Evolutionary conservation across 2,797 vertebrate species (phyloP).

Genomic region (Enteromius thamalakanensis): DNA sequence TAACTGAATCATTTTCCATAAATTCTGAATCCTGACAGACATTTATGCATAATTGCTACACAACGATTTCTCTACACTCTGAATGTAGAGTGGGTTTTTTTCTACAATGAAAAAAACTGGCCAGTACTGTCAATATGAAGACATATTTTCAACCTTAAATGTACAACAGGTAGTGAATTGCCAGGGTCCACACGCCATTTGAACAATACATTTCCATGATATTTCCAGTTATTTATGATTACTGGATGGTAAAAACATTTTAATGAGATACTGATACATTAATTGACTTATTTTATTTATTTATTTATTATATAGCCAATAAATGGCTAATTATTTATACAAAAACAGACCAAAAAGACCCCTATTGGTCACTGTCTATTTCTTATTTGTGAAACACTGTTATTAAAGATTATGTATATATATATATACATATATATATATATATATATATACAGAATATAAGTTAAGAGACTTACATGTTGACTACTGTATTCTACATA

Average conservation of each 20-base stretch:
- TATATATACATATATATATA: too few relatives aligned
- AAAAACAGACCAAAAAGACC: not conserved
- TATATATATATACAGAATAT: too few relatives aligned
- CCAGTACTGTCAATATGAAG: not conserved
- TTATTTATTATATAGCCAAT: not conserved
- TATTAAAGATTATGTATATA: too few relatives aligned
- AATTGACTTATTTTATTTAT: not conserved
- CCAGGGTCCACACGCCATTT: not conserved
- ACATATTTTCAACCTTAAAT: not conserved
- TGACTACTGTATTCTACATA: too few relatives aligned
- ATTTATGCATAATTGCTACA: too few relatives aligned
- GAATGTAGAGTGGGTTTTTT: too few relatives aligned
- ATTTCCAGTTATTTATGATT: not conserved
- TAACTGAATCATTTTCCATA: not conserved
- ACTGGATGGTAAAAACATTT: not conserved
- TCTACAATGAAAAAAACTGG: not conserved
- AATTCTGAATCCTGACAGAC: not conserved
- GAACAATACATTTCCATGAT: not conserved
- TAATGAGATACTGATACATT: not conserved
- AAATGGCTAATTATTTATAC: not conserved
- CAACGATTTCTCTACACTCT: too few relatives aligned
- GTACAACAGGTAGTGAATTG: not conserved
- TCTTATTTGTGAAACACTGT: not conserved
- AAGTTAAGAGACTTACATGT: too few relatives aligned
- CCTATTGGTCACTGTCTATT: not conserved